Evolutionary conservation across 2,888 invertebrate genomes (phyloP).

Genomic region (Ochlodes sylvanus): DNA sequence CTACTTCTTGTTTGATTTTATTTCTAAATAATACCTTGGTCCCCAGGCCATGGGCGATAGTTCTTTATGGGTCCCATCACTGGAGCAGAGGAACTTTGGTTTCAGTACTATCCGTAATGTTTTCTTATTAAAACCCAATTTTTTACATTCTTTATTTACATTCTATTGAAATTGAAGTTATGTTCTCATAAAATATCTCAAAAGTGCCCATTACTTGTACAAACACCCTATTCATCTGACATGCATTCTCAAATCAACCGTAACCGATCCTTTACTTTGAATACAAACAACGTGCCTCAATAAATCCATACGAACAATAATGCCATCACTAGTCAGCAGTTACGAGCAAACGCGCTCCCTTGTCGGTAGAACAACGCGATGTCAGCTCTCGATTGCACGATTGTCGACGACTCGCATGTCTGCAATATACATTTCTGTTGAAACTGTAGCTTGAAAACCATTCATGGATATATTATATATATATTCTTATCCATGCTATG

Average conservation of each 20-base stretch:
- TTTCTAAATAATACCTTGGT: too few relatives aligned
- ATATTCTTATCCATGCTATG: neutral
- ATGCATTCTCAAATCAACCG: neutral
- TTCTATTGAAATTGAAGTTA: too few relatives aligned
- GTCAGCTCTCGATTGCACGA: slow-evolving; percentile 54
- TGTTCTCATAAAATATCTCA: too few relatives aligned
- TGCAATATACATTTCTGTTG: slow-evolving; percentile 51
- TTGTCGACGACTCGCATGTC: slow-evolving; percentile 56
- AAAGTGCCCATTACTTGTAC: too few relatives aligned
- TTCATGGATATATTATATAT: slow-evolving; percentile 42
- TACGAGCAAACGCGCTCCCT: slow-evolving; percentile 27
- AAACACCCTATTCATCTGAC: too few relatives aligned
- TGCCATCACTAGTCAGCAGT: slow-evolving; percentile 37
- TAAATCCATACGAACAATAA: slow-evolving; percentile 47
- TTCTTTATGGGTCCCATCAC: too few relatives aligned
- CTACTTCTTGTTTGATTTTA: too few relatives aligned
- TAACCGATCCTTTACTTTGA: neutral
- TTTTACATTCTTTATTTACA: too few relatives aligned
- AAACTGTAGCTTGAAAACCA: slow-evolving; percentile 44
- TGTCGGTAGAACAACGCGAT: slow-evolving; percentile 47
- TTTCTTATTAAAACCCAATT: too few relatives aligned
- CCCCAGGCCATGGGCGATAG: too few relatives aligned
- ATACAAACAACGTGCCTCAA: slow-evolving; percentile 44
- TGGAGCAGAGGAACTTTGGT: too few relatives aligned
- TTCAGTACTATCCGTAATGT: too few relatives aligned